A percentile compares a stretch with the other conserved stretches of the same genome.
Conservation (phyloP, 2,888 invertebrate genomes). For the Criorhina ranunculi region DNA sequence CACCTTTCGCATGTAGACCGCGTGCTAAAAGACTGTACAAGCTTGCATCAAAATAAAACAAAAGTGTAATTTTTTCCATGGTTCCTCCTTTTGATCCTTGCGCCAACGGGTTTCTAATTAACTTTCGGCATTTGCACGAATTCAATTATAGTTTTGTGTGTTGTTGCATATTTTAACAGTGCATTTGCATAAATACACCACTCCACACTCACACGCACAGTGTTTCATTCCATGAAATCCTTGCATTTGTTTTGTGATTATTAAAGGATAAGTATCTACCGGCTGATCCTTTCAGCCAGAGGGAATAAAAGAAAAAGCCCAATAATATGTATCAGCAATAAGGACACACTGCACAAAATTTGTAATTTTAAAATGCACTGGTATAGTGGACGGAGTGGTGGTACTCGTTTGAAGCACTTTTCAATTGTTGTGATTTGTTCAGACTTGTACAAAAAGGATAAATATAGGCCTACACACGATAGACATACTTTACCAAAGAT, state of each 20-base stretch:
- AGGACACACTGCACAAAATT: slow-evolving; percentile 28
- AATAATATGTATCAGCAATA: slow-evolving; percentile 8
- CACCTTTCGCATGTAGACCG: slow-evolving; percentile 48
- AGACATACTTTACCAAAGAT: too few species aligned
- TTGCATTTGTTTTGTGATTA: slow-evolving; percentile 41
- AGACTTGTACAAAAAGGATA: not conserved
- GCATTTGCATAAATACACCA: slow-evolving; percentile 53
- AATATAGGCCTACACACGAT: too few species aligned
- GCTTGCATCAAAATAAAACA: not conserved
- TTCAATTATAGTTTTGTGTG: slow-evolving; percentile 48
- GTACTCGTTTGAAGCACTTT: slow-evolving; percentile 1
- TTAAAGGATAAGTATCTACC: slow-evolving; percentile 45
- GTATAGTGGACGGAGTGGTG: not conserved
- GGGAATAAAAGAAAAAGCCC: not conserved
- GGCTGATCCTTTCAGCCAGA: slow-evolving; percentile 33
- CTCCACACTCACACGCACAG: not conserved
- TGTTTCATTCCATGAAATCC: slow-evolving; percentile 40
- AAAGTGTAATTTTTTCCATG: not conserved
- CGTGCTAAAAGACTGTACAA: slow-evolving; percentile 8
- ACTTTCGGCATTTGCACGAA: slow-evolving; percentile 51
- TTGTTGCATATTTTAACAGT: slow-evolving; percentile 13
- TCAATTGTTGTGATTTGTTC: not conserved
- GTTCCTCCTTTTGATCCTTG: slow-evolving; percentile 54
- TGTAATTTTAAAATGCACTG: slow-evolving; percentile 18
- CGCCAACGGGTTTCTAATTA: slow-evolving; percentile 65